These are phyloP conservation scores for Leptothorax acervorum DNA, from an alignment of 2,888 invertebrate genomes.

Conservation along the genomic window DNA sequence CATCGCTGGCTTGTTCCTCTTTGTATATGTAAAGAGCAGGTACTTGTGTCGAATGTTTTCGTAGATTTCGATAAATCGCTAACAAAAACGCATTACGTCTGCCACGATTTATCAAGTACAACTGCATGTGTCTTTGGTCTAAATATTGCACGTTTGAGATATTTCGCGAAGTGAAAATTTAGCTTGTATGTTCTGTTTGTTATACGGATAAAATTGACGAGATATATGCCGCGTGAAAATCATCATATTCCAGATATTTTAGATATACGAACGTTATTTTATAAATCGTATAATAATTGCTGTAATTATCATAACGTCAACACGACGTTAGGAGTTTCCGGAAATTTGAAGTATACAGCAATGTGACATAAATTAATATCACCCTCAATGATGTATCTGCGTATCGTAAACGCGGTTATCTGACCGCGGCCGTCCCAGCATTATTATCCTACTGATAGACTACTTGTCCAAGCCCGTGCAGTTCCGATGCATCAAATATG, in stretches of 20 bases:
- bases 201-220: not conserved
- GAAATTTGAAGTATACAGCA: not conserved
- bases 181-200: not conserved
- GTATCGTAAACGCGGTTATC: slow-evolving; percentile 15
- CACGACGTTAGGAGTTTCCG: not conserved
- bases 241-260: not conserved
- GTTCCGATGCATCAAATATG: slow-evolving; percentile 37
- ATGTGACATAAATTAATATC: slow-evolving; percentile 30
- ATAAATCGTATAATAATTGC: slow-evolving; percentile 7
- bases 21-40: not conserved
- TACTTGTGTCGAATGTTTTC: not conserved
- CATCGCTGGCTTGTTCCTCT: not conserved
- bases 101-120: not conserved
- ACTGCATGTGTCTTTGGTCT: not conserved
- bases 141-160: not conserved
- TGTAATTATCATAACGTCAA: not conserved
- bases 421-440: not conserved
- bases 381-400: not conserved
- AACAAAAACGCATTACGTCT: not conserved
- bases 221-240: not conserved
- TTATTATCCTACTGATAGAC: slow-evolving; percentile 24
- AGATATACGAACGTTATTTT: not conserved
- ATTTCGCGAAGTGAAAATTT: not conserved
- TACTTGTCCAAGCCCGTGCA: slow-evolving; percentile 21
- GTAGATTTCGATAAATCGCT: not conserved